Base-by-base conservation (phyloP, 2,113 vertebrate genomes). In the Anolis sagrei region DNA sequence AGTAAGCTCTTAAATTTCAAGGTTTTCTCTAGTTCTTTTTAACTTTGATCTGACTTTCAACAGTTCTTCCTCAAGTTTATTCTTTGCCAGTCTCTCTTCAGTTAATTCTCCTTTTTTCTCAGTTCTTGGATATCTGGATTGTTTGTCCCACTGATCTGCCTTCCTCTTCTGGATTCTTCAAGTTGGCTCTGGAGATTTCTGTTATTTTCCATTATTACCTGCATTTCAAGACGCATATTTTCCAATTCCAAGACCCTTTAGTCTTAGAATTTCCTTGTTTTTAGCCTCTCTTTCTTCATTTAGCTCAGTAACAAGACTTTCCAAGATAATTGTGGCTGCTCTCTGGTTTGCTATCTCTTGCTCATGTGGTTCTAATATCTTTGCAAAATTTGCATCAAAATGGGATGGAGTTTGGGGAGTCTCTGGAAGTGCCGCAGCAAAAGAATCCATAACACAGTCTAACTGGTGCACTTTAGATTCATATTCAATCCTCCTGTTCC, bases 191-290 rank as follows among this genome's bases (percentile, higher is more conserved):
- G 95, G 80, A 98, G 94, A 29, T 92, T 96, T 92, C 97, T 97
- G 93, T 98, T 99, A 79, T 95, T 95, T 69, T 98, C 97, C 84
- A 97, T 91, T 82, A 99, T 86, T 74, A 86, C 70, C 92, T 98
- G 97, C 87, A 98, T 97, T 91, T 99, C 98, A 84, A 96, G 83
- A 32, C 91, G 97, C 18, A 97, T 92, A 51, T 94, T 97, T 86
- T 98, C 97, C 91, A 98, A 93, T 86, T 98, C 97, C 8, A 73
- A 27, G 39, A 58, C 27, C 98, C 97, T 98, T 99, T 27, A 99
- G 96, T 84, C 97, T 96, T 79, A 97, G 95, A 54, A 99, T 99
- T 92, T 99, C 98, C 14, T 97, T 95, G n/a, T 98, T 99, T 95
- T 98, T 99, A 3, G 95, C 96, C 1, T 94, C 89, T 90, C 98